A percentile compares a stretch with the other conserved stretches of the same genome.
These are phyloP conservation scores for Stenchaetothrips biformis DNA, from an alignment of 2,888 invertebrate genomes.

Conservation along the genomic window DNA sequence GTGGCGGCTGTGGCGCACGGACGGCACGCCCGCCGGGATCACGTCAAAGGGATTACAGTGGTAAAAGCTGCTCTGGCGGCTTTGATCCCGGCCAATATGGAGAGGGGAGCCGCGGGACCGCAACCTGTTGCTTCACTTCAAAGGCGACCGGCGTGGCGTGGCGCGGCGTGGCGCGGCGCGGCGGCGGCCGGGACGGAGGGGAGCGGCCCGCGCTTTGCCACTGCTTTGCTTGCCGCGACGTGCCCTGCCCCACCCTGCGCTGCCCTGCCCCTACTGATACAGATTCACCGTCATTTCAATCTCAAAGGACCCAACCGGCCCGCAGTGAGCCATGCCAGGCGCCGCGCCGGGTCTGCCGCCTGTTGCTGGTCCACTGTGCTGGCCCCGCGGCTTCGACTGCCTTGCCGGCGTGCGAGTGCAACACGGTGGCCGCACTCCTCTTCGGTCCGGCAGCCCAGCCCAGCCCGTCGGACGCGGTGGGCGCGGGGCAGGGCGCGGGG, in stretches of 20 bases:
- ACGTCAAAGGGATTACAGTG: constrained; percentile 7
- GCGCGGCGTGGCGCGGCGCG: not conserved
- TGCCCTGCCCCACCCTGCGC: not conserved
- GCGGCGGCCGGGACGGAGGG: not conserved
- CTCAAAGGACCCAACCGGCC: not conserved
- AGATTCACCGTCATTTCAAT: constrained; percentile 22
- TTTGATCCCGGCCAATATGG: constrained; percentile 15
- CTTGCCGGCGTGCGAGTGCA: too few relatives aligned
- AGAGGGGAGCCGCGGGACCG: not conserved
- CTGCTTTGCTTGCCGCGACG: not conserved
- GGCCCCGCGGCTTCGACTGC: not conserved
- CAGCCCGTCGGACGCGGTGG: not conserved
- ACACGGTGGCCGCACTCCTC: too few relatives aligned
- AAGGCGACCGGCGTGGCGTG: not conserved
- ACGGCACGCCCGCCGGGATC: not conserved
- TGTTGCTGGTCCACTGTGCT: not conserved
- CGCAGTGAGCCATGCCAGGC: not conserved
- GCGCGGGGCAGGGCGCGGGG: too few relatives aligned
- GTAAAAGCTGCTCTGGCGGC: not conserved
- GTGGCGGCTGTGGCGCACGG: too few relatives aligned
- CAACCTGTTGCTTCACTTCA: constrained; percentile 18
- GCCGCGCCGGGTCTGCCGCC: not conserved
- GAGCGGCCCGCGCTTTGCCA: not conserved
- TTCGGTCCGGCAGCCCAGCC: not conserved
- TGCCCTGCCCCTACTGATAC: constrained; percentile 4